Evolutionary conservation across 2,797 vertebrate species (phyloP), one percentile per base, ranked within the genome.

Genomic region (Aphelocoma californica): DNA sequence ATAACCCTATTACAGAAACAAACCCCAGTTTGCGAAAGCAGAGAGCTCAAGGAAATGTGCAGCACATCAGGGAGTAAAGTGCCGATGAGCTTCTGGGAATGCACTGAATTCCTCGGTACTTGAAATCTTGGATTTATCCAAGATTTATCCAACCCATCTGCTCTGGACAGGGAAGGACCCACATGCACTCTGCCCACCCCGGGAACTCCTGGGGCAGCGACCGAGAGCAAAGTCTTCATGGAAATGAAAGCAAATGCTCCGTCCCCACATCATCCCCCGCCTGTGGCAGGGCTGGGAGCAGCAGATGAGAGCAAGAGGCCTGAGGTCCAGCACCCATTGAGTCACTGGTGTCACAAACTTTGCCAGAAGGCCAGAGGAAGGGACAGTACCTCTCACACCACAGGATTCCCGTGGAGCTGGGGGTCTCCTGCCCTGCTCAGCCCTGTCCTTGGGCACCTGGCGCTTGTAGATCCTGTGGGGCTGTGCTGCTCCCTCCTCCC

Each of bases 401-500:
- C 96, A 96, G 81, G 73, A 3, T 4, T 84, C 61, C 73, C 0
- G 3, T 0, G 54, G 45, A n/a, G 58, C 77, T 10, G 51, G 81
- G 23, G 70, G 94, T 50, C 95, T 96, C 85, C 95, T 94, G 96
- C 38, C 90, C 38, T 21, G 57, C 62, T 73, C 91, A 2, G 71
- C 45, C 48, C 20, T 24, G 3, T 5, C 81, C 81, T 95, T 58
- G 8, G 96, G 81, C 2, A 42, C 88, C 9, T 99, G 98, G 44
- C 98, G 98, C 92, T 98, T 99, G 96, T 98, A 99, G 67, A 99
- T 97, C 96, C 98, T 97, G 25, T 99, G 99, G 40, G 99, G 98
- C 90, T 98, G 99, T 0, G 98, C 97, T 1, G 81, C 87, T 5
- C 97, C 97, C 0, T 96, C 97, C 58, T 86, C 69, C 28, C 40